Evolutionary conservation across 2,888 invertebrate genomes (phyloP).

Genomic region (Eumerus sabulonum): DNA sequence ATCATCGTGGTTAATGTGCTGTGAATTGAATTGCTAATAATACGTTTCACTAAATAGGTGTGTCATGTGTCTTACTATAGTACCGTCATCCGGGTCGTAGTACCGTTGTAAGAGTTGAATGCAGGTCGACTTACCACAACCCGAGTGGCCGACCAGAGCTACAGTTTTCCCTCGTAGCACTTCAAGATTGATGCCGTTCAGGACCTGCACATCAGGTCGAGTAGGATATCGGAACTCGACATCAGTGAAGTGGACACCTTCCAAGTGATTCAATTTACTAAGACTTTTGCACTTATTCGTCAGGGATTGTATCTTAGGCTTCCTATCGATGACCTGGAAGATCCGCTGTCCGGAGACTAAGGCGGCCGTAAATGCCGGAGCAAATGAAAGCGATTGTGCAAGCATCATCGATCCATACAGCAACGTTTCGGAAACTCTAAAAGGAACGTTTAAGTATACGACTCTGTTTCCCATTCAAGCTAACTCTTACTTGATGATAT

Average conservation of each 20-base stretch:
- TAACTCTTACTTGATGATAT: slow-evolving; percentile 84
- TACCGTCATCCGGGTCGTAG: slow-evolving; percentile 87
- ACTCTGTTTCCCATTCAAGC: too few relatives aligned
- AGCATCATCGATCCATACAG: slow-evolving; percentile 90
- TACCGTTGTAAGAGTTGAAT: slow-evolving; percentile 89
- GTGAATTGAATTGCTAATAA: background rate
- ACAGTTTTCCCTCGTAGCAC: slow-evolving; percentile 86
- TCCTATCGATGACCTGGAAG: slow-evolving; percentile 83
- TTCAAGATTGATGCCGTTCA: slow-evolving; percentile 85
- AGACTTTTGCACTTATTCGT: slow-evolving; percentile 73
- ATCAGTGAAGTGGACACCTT: slow-evolving; percentile 81
- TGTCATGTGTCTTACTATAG: slow-evolving; percentile 80
- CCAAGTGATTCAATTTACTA: slow-evolving; percentile 74
- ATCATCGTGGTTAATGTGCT: slow-evolving; percentile 80
- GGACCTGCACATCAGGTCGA: slow-evolving; percentile 85
- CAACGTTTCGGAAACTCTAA: slow-evolving; percentile 87
- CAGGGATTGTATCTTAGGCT: slow-evolving; percentile 81
- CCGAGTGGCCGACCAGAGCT: slow-evolving; percentile 86
- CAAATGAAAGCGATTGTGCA: slow-evolving; percentile 88
- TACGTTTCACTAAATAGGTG: slow-evolving; percentile 55
- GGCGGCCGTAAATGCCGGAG: slow-evolving; percentile 88
- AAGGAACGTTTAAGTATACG: too few relatives aligned
- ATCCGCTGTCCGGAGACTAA: slow-evolving; percentile 85
- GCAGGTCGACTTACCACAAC: slow-evolving; percentile 91
- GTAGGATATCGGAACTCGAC: slow-evolving; percentile 91